Evolutionary conservation across 2,888 invertebrate genomes (phyloP).

Genomic region (Eupithecia subfuscata): DNA sequence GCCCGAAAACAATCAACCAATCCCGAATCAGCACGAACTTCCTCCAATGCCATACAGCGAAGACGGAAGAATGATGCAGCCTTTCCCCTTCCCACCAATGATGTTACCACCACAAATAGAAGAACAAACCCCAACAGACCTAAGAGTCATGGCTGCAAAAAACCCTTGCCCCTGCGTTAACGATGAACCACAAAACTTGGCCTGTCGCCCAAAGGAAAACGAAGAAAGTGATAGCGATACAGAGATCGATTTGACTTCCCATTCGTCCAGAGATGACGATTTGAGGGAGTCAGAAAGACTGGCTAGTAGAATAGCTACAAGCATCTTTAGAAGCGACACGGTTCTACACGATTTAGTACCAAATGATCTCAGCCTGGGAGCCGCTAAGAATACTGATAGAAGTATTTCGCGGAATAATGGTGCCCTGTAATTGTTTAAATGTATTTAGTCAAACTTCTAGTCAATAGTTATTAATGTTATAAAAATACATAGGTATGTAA

Average conservation of each 20-base stretch:
- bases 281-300: constrained; percentile 74
- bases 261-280: constrained; percentile 78
- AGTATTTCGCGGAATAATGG: constrained; percentile 65
- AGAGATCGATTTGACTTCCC: constrained; percentile 81
- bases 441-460: constrained; percentile 34
- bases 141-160: constrained; percentile 69
- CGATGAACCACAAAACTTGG: constrained; percentile 74
- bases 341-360: constrained; percentile 78
- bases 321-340: constrained; percentile 75
- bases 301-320: constrained; percentile 76
- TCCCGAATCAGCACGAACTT: constrained; percentile 59
- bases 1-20: constrained; percentile 57
- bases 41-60: constrained; percentile 67
- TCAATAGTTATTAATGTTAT: constrained; percentile 44
- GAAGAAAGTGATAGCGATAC: constrained; percentile 79
- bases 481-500: constrained; percentile 16
- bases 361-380: constrained; percentile 76
- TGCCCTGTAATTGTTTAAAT: constrained; percentile 55
- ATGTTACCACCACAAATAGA: constrained; percentile 68
- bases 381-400: constrained; percentile 65
- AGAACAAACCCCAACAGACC: constrained; percentile 74
- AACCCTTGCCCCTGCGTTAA: constrained; percentile 68
- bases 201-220: constrained; percentile 66
- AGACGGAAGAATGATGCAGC: constrained; percentile 68
- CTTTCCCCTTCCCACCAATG: constrained; percentile 69